Percentiles rank a stretch among this genome's conserved stretches.
phyloP scores from a whole-genome alignment of 1,140 invertebrate genomes.

The Chlorops oryzae region DNA sequence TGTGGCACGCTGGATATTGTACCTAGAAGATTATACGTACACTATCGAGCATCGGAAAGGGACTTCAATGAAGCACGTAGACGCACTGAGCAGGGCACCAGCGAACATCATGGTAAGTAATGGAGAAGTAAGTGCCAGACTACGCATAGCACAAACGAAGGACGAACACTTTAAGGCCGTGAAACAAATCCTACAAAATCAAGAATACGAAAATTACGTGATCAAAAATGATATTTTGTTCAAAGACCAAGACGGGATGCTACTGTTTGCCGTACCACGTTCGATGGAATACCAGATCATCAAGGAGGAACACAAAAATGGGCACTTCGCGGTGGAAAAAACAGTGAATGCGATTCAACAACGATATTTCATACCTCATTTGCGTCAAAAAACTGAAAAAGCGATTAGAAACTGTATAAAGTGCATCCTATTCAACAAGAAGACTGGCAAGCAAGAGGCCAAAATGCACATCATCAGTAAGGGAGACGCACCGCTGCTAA shows the following conservation, averaged over 20 bases:
- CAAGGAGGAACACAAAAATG: slow-evolving; percentile 18
- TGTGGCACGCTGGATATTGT: slow-evolving; percentile 14
- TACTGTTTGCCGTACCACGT: slow-evolving; percentile 1
- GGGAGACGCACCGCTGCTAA: slow-evolving; percentile 21
- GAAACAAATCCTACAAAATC: not conserved
- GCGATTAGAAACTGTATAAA: slow-evolving; percentile 30
- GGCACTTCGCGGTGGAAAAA: slow-evolving; percentile 43
- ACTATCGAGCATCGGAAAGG: slow-evolving; percentile 18
- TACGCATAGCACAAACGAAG: not conserved
- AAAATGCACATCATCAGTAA: slow-evolving; percentile 32
- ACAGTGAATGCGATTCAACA: slow-evolving; percentile 36
- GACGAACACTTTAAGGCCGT: slow-evolving; percentile 2
- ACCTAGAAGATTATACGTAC: slow-evolving; percentile 21
- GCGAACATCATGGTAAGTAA: slow-evolving; percentile 19
- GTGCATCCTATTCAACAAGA: slow-evolving; percentile 29
- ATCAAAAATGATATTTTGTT: slow-evolving; percentile 2
- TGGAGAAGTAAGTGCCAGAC: not conserved
- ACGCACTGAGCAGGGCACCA: slow-evolving; percentile 43
- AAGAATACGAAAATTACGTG: not conserved
- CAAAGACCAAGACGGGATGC: not conserved
- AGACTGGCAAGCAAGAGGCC: slow-evolving; percentile 45
- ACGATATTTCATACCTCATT: slow-evolving; percentile 43
- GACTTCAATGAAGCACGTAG: slow-evolving; percentile 34
- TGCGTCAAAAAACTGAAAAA: slow-evolving; percentile 32
- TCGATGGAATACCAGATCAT: slow-evolving; percentile 6